Base-by-base conservation (phyloP, 2,113 vertebrate species). In the Nasalis larvatus region DNA sequence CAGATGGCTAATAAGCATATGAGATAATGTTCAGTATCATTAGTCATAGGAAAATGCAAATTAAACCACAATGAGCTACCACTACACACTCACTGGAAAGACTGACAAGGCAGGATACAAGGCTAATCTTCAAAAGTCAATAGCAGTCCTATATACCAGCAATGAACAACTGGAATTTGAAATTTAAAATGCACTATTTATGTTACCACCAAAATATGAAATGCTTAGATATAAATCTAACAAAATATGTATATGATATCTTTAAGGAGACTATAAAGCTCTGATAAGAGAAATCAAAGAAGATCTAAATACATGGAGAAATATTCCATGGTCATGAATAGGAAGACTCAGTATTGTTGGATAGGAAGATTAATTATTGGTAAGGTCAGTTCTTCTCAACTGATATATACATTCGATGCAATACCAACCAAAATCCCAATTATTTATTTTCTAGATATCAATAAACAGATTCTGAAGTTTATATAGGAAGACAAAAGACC, bases 161-260 rank as follows among this genome's bases (percentile, higher is more conserved):
- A 89, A 92, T 58, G 32, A 88, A 81, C 37, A 77, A 60, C 23
- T 86, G 49, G 84, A 91, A 66, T 93, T 82, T 85, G 27, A 97
- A 89, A 83, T 6, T 47, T 35, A 71, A 92, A 96, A 86, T 23
- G 45, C 49, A 74, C n/a, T 42, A 76, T 47, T 89, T 89, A 89
- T 3, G 25, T 73, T 71, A 87, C 25, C 47, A 85, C 1, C 25
- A 47, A 85, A 92, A 73, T 25, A 66, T 45, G 45, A 52, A 68
- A 56, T 94, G 60, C 7, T 58, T 60, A n/a, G 6, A 35, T 42
- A 73, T 56, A 83, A 66, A 63, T 23, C 47, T 76, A 54, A 16
- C 0, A 11, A 45, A 73, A 92, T 82, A 60, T 4, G 4, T 54
- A 66, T 68, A 69, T 58, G 32, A 91, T 37, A 49, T 86, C 6